These are phyloP conservation scores for Leistus spinibarbis DNA, from an alignment of 2,888 invertebrate species.

Conservation along the genomic window DNA sequence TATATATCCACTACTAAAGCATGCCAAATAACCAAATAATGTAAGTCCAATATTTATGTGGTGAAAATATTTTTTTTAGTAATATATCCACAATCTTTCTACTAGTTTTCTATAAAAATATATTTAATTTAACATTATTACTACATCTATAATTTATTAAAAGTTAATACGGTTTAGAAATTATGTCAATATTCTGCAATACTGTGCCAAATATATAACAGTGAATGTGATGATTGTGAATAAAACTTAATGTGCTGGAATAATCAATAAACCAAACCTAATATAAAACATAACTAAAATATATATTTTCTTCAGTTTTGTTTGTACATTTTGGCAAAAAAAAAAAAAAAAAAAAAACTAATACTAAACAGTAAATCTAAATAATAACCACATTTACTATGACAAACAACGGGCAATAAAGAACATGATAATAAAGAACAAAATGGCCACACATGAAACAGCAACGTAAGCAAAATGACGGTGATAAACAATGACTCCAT, in stretches of 20 bases:
- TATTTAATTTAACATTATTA: too few relatives aligned
- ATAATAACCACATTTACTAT: background rate
- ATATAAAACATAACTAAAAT: background rate
- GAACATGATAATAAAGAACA: background rate
- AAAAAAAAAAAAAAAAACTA: too few relatives aligned
- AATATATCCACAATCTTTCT: too few relatives aligned
- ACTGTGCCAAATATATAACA: background rate
- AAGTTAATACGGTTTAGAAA: background rate
- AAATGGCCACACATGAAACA: constrained; percentile 14
- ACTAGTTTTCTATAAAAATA: too few relatives aligned
- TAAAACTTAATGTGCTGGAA: constrained; percentile 13
- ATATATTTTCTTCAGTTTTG: constrained; percentile 3
- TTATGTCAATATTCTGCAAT: too few relatives aligned
- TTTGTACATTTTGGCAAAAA: too few relatives aligned
- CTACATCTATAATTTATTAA: too few relatives aligned
- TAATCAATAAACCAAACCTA: constrained; percentile 1
- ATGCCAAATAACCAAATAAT: background rate
- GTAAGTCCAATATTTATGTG: background rate
- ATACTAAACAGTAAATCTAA: too few relatives aligned
- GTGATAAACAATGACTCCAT: constrained; percentile 2
- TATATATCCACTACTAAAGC: background rate
- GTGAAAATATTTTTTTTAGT: too few relatives aligned
- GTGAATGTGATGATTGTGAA: background rate
- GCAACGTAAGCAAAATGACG: constrained; percentile 21
- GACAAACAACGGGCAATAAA: background rate